Evolutionary conservation across 2,888 invertebrate genomes (phyloP), one percentile per base, ranked within the genome.

Genomic region (Adelphocoris suturalis): DNA sequence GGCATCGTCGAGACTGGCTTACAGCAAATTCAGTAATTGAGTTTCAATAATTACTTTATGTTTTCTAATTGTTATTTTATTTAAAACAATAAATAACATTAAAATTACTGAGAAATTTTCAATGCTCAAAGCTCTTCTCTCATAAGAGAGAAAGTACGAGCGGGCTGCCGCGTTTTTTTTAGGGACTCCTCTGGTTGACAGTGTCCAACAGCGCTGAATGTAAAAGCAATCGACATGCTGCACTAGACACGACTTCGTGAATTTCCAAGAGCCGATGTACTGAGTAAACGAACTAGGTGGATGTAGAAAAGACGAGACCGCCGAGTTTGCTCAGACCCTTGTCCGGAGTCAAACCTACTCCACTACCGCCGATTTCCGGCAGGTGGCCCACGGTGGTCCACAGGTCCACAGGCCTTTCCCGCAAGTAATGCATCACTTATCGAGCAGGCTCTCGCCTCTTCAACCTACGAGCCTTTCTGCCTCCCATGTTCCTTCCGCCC

Each of bases 351-450:
- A 68, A 68, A 23, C 23, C 68, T 23, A 23, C 9, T 13, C 68
- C 19, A 23, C 23, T 12, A 23, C 68, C 27, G 13, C 68, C 23
- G 23, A 23, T 13, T 68, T 68, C 68, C 68, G 68, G 68, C 68
- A 68, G 68, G 68, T 68, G 68, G 68, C 46, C 78, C 37, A 37
- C n/a, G n/a, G n/a, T 37, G 16, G 57, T 57, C 57, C 57, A 57
- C 16, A n/a, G 19, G n/a, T 19, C 19, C 4, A 19, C 57, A 1
- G n/a, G 37, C 37, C 46, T 19, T 37, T 19, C 37, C 78, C 78
- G 78, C 37, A 47, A 46, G 78, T 78, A 78, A 78, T 78, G 78
- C 78, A 78, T 78, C 78, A 78, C 78, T 78, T 78, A 78, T 78
- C 78, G 78, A 78, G 78, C 47, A 28, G 16, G 12, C 76, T 28